Evolutionary conservation across 2,113 vertebrate genomes (phyloP).

Genomic region (Nesoenas mayeri): DNA sequence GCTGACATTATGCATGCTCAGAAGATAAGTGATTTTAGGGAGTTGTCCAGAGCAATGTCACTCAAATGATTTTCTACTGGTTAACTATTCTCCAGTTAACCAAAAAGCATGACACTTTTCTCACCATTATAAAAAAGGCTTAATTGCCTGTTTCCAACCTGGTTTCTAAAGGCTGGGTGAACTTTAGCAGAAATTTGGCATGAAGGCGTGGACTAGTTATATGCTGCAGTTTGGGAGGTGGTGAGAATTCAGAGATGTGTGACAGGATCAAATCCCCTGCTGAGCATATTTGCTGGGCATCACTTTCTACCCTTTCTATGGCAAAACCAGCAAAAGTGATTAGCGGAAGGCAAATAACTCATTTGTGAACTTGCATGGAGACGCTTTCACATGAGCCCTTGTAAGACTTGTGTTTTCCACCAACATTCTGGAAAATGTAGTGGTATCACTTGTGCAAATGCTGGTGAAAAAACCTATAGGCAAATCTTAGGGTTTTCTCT

Average conservation of each 20-base stretch:
- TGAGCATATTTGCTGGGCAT: accelerated
- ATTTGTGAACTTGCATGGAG: background rate
- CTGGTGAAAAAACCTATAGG: background rate
- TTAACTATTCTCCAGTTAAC: background rate
- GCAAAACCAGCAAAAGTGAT: background rate
- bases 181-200: background rate
- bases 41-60: background rate
- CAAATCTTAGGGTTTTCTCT: conserved; percentile 31
- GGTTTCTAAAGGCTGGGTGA: background rate
- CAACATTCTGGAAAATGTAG: background rate
- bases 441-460: background rate
- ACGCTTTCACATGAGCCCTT: background rate
- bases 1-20: background rate
- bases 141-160: background rate
- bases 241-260: background rate
- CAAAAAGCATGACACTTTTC: background rate
- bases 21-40: background rate
- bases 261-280: background rate
- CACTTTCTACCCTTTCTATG: background rate
- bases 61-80: background rate
- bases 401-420: background rate
- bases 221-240: background rate
- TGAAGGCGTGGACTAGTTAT: background rate
- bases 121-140: background rate
- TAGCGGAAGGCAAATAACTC: background rate